Conservation (phyloP, 2,797 vertebrate genomes). For the Orientallactaga sibirica region DNA sequence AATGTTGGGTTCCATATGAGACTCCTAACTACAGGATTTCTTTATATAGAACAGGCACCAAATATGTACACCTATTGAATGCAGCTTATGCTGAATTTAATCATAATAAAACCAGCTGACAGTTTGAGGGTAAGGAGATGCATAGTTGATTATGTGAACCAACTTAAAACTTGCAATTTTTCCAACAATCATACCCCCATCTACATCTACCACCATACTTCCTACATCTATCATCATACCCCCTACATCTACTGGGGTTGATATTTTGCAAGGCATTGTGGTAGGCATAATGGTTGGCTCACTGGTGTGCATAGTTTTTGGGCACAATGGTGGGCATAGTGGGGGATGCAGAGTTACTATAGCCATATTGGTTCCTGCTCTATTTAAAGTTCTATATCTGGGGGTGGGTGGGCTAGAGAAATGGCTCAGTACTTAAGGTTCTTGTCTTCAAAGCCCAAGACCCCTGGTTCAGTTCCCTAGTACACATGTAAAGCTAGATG, state of each 20-base stretch:
- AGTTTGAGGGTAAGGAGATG: not conserved
- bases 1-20: not conserved
- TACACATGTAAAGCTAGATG: too few species aligned
- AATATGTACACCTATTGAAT: not conserved
- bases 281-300: not conserved
- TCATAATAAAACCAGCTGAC: not conserved
- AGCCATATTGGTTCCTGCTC: not conserved
- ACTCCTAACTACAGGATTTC: not conserved
- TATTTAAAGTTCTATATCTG: slow-evolving; percentile 28
- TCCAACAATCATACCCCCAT: not conserved
- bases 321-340: too few species aligned
- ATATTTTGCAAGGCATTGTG: not conserved
- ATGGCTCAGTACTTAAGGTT: too few species aligned
- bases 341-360: not conserved
- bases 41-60: not conserved
- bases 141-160: not conserved
- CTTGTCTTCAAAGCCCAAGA: too few species aligned
- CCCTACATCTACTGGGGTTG: not conserved
- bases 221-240: not conserved
- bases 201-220: not conserved
- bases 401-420: not conserved
- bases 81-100: slow-evolving; percentile 32
- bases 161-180: slow-evolving; percentile 42
- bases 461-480: too few species aligned
- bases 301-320: too few species aligned